phyloP scores from a whole-genome alignment of 1,140 invertebrate genomes.

The Macrostomum lignano region DNA sequence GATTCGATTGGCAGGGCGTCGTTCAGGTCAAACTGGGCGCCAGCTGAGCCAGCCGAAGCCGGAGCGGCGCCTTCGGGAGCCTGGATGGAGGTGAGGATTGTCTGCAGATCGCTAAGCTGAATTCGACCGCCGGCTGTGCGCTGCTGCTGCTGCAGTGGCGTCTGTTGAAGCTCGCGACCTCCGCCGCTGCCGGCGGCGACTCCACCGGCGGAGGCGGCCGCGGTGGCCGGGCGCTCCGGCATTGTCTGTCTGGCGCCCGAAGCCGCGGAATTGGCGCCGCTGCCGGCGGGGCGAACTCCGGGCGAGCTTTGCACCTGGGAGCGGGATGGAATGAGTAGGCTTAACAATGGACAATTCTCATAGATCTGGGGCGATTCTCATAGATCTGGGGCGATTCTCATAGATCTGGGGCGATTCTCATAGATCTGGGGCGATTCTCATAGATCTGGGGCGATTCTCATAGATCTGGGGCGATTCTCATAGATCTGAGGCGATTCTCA shows the following conservation, averaged over 20 bases:
- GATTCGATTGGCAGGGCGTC: conserved; percentile 41
- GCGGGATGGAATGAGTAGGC: too few relatives aligned
- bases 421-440: too few relatives aligned
- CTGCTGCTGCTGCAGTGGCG: conserved; percentile 11
- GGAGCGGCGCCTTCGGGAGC: conserved; percentile 10
- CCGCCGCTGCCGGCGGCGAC: conserved; percentile 19
- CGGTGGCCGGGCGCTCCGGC: conserved; percentile 13
- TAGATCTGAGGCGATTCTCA: too few relatives aligned
- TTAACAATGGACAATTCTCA: too few relatives aligned
- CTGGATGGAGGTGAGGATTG: conserved; percentile 48
- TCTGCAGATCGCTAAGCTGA: conserved; percentile 56
- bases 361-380: too few relatives aligned
- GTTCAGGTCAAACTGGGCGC: conserved; percentile 38
- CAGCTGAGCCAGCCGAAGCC: conserved; percentile 6
- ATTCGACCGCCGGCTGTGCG: conserved; percentile 27
- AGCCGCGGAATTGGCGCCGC: conserved; percentile 11
- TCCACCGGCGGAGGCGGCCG: too few relatives aligned
- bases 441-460: too few relatives aligned
- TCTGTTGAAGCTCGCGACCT: conserved; percentile 16
- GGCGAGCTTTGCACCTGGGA: too few relatives aligned
- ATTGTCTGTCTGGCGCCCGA: conserved; percentile 8
- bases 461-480: too few relatives aligned
- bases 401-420: too few relatives aligned
- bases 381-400: too few relatives aligned
- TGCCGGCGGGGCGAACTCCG: conserved; percentile 10